phyloP scores from a whole-genome alignment of 1,140 invertebrate species.

The Bombus picipes region DNA sequence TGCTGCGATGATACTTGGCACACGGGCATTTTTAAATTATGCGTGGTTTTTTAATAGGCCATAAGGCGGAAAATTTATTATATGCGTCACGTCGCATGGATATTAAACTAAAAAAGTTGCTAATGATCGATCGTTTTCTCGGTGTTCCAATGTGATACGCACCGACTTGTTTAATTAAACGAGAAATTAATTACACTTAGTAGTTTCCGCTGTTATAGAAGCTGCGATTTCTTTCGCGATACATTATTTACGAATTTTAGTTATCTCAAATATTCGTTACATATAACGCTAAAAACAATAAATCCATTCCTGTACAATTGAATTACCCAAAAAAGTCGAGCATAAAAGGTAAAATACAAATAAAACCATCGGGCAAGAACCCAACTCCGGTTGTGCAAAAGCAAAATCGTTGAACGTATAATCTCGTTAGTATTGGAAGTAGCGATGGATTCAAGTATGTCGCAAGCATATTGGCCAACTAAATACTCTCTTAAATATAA shows the following conservation, averaged over 20 bases:
- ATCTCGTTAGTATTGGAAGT: background rate
- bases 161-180: constrained; percentile 15
- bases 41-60: background rate
- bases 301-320: too few species aligned
- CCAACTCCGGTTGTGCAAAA: background rate
- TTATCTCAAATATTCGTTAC: too few species aligned
- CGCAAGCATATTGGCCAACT: too few species aligned
- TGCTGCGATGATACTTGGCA: background rate
- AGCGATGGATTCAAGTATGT: too few species aligned
- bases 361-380: background rate
- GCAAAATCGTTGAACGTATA: background rate
- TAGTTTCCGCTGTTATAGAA: background rate
- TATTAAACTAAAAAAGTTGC: background rate
- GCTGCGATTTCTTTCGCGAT: background rate
- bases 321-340: background rate
- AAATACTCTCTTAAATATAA: too few species aligned
- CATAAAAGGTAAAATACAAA: too few species aligned
- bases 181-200: constrained; percentile 9
- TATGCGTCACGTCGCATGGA: background rate
- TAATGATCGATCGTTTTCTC: background rate
- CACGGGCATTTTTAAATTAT: background rate
- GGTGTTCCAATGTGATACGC: background rate
- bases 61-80: background rate
- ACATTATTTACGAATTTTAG: background rate
- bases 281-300: too few species aligned